Evolutionary conservation across 2,888 invertebrate genomes (phyloP), one percentile per base, ranked within the genome.

Genomic region (Abrostola tripartita): DNA sequence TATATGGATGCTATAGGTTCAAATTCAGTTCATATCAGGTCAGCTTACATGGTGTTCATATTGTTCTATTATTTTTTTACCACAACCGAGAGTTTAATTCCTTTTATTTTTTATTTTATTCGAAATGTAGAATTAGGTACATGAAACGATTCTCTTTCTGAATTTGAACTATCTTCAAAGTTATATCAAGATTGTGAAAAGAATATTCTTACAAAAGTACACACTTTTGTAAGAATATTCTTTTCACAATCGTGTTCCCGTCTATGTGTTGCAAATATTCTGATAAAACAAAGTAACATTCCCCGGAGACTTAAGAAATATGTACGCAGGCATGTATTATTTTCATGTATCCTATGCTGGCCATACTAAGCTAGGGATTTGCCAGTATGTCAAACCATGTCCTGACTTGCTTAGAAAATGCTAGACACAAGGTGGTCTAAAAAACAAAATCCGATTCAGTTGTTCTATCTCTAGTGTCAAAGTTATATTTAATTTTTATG

Each of bases 241-340:
- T n/a, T n/a, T n/a, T n/a, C n/a, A n/a, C n/a, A n/a, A n/a, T n/a
- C n/a, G 57, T 11, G 54, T 64, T 7, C 50, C 49, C 37, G 42
- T 59, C 49, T 54, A 74, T 54, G 54, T 58, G 60, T 70, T 65
- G 49, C 51, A 64, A 68, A 68, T 75, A 58, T 75, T 58, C 54
- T 61, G 41, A 49, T 50, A 49, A 65, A 65, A 70, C 64, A 74
- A 72, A 64, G 57, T 47, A 68, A 56, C 52, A 37, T 60, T 60
- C 71, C 65, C 60, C 36, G 52, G 71, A 65, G 71, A 74, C 41
- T n/a, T 35, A 10, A 53, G 74, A 74, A 64, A 69, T 57, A 55
- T 58, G n/a, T 65, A 55, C 54, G 44, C 38, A 57, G 38, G 6
- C 40, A 75, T 74, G 37, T 70, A 63, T 68, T 72, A 68, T 76